Conservation (phyloP, 2,888 invertebrate species). For the Leucophora obtusa region DNA sequence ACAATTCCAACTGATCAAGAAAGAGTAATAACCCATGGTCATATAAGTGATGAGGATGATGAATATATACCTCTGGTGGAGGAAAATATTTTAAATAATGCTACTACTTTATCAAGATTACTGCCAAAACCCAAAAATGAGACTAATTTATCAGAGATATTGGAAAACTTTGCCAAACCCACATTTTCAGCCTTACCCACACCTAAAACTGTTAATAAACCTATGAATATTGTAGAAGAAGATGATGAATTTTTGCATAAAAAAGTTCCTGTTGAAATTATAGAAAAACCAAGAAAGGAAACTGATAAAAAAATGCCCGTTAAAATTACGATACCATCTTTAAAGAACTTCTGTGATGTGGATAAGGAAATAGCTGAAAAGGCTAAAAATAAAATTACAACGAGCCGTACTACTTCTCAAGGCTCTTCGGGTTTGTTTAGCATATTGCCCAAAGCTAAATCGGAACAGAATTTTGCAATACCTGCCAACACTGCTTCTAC, state of each 20-base stretch:
- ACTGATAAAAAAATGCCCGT: constrained; percentile 75
- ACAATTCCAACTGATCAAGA: background rate
- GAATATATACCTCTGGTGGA: constrained; percentile 67
- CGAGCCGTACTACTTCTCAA: constrained; percentile 45
- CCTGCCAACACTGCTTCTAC: background rate
- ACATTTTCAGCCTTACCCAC: constrained; percentile 74
- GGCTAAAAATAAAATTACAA: constrained; percentile 52
- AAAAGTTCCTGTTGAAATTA: constrained; percentile 78
- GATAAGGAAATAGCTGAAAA: constrained; percentile 70
- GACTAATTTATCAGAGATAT: constrained; percentile 8
- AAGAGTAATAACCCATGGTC: constrained; percentile 65
- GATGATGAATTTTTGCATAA: constrained; percentile 84
- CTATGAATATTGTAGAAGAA: constrained; percentile 78
- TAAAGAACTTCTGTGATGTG: constrained; percentile 80
- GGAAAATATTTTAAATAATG: constrained; percentile 54
- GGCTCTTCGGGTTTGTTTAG: constrained; percentile 81
- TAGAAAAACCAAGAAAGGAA: constrained; percentile 69
- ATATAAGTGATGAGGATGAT: constrained; percentile 75
- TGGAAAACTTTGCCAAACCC: constrained; percentile 47
- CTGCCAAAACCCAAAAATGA: constrained; percentile 73
- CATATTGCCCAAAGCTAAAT: constrained; percentile 84
- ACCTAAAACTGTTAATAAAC: constrained; percentile 67
- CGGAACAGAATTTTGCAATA: constrained; percentile 72
- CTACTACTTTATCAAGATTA: constrained; percentile 62
- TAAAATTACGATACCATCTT: constrained; percentile 84